phyloP scores from a whole-genome alignment of 2,113 vertebrate genomes.

The Odontesthes bonariensis region DNA sequence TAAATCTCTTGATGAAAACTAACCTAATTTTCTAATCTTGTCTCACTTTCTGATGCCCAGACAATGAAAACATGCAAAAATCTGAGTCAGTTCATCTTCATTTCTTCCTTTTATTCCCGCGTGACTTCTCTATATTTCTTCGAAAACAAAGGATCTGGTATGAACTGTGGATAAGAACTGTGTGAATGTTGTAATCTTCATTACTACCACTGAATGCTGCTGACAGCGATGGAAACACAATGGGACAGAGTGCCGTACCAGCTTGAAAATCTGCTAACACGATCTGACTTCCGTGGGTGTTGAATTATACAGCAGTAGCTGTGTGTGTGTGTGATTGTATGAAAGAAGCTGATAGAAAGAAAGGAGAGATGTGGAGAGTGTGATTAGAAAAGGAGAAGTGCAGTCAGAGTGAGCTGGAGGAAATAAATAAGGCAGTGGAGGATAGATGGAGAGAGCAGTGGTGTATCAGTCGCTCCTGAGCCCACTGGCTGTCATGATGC shows the following conservation, averaged over 20 bases:
- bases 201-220: background rate
- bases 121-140: background rate
- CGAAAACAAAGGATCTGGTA: background rate
- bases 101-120: background rate
- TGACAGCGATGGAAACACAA: background rate
- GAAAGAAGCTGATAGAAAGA: slow-evolving; percentile 9
- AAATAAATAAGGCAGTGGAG: background rate
- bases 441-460: background rate
- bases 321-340: slow-evolving; percentile 7
- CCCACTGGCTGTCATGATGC: slow-evolving; percentile 18
- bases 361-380: background rate
- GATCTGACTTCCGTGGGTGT: slow-evolving; percentile 20
- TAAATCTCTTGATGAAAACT: background rate
- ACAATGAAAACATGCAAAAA: slow-evolving; percentile 3
- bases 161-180: slow-evolving; percentile 1
- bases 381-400: no score
- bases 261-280: slow-evolving; percentile 10
- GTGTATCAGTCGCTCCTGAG: slow-evolving; percentile 24
- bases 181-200: background rate
- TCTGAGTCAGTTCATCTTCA: background rate
- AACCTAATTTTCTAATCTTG: background rate
- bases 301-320: slow-evolving; percentile 9
- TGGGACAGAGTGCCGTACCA: background rate
- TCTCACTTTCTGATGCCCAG: background rate
- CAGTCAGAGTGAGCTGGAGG: background rate